phyloP scores from a whole-genome alignment of 2,888 invertebrate species.

The Spodoptera picta region DNA sequence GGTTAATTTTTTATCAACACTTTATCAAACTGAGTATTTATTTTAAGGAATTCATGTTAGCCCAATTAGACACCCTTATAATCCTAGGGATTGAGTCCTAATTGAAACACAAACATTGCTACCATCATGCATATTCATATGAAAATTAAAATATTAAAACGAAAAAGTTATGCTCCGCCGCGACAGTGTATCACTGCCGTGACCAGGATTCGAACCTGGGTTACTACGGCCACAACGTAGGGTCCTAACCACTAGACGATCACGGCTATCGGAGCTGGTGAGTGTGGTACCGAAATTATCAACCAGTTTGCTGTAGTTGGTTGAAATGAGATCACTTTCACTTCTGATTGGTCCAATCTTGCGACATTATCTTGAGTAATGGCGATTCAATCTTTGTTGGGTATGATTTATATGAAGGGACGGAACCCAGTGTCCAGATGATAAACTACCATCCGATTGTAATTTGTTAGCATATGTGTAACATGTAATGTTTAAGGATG shows the following conservation, averaged over 20 bases:
- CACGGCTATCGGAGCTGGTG: conserved; percentile 69
- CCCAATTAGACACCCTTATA: conserved; percentile 1
- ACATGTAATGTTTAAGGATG: too few relatives aligned
- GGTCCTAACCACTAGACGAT: conserved; percentile 90
- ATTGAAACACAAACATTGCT: conserved; percentile 29
- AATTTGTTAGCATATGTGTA: too few relatives aligned
- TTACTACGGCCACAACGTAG: conserved; percentile 94
- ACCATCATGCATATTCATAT: conserved; percentile 24
- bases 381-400: conserved; percentile 12
- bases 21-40: neutral
- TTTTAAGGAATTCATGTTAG: neutral
- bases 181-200: conserved; percentile 77
- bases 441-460: too few relatives aligned
- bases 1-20: neutral
- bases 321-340: conserved; percentile 34
- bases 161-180: conserved; percentile 55
- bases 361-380: conserved; percentile 22
- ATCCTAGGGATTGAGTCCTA: conserved; percentile 22
- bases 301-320: conserved; percentile 9
- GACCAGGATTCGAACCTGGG: conserved; percentile 92
- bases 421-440: neutral
- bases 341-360: conserved; percentile 12
- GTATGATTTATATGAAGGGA: neutral
- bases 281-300: conserved; percentile 6
- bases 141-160: conserved; percentile 17